Percentiles rank a stretch among this genome's conserved stretches.
phyloP scores from a whole-genome alignment of 2,113 vertebrate genomes.

The Colistium nudipinnis region DNA sequence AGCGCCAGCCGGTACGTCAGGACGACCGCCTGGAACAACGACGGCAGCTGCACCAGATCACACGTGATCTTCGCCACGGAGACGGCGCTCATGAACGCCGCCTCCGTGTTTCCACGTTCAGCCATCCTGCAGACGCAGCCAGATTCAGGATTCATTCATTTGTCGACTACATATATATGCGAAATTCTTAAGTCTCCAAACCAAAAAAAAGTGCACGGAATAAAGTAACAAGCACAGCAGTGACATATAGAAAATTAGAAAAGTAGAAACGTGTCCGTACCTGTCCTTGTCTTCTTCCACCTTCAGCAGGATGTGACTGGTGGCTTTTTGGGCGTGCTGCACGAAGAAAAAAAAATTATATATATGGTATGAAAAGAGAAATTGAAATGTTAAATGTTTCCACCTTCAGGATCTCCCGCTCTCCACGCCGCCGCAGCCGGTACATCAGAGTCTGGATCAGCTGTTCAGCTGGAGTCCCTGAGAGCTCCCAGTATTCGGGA shows the following conservation, averaged over 20 bases:
- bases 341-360: neutral
- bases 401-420: conserved; percentile 54
- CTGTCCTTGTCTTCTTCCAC: conserved; percentile 60
- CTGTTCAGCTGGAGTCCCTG: conserved; percentile 37
- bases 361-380: neutral
- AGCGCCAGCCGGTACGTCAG: conserved; percentile 70
- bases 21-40: conserved; percentile 42
- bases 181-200: too few relatives aligned
- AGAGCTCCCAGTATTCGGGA: conserved; percentile 31
- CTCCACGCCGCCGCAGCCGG: conserved; percentile 50
- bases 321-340: conserved; percentile 44
- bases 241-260: too few relatives aligned
- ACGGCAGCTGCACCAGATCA: neutral
- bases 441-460: conserved; percentile 74
- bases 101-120: neutral
- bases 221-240: too few relatives aligned
- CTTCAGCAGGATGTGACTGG: conserved; percentile 53
- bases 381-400: neutral
- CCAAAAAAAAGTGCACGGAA: neutral
- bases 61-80: conserved; percentile 41
- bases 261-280: conserved; percentile 53
- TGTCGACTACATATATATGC: too few relatives aligned
- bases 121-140: conserved; percentile 54
- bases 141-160: too few relatives aligned
- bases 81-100: conserved; percentile 35